Base-by-base conservation (phyloP, 2,888 invertebrate genomes). In the Caenorhabditis panamensis region DNA sequence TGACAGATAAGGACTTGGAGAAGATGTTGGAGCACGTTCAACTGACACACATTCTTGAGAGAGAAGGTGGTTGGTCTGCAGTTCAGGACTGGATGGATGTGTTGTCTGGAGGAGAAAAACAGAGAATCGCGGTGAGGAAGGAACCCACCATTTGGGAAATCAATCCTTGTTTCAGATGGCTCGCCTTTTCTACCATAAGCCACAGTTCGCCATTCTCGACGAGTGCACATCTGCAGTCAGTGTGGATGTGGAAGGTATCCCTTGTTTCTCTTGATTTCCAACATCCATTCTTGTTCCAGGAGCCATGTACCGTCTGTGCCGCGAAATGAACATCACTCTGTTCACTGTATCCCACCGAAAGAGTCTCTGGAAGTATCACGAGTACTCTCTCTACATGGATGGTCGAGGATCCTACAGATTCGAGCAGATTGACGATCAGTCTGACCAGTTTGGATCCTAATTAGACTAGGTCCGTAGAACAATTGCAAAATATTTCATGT, bases 321-420 rank as follows among this genome's bases (percentile, higher is more conserved):
- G 86, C n/a, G 94, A 94, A 88, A 94, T 94, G 91, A 96, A 96
- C 58, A 97, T 98, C 89, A 97, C 97, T 0, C 93, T 99, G 31
- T 93, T 99, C 53, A 98, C 98, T 53, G 97, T 99, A 89, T 97
- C 97, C 0, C 98, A 99, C 92, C 93, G 98, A 44, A 96, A 97
- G 68, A 76, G 82, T 37, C 73, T 87, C 9, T 86, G 84, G 86
- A 82, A 82, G 37, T 88, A 90, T 59, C 90, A 90, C 72, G 90
- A 94, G 93, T 96, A 95, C 92, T 96, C 95, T 91, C 93, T 98
- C 72, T 95, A 96, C 91, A 96, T 98, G 94, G 98, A 98, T 93
- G 98, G 98, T 0, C 94, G 96, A 87, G 98, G 98, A 63, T 93
- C 94, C 3, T 97, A 95, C 92, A 94, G 95, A 84, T 98, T 96